Percentiles rank a stretch among this genome's conserved stretches.
Conservation (phyloP, 2,888 invertebrate species). For the Melinaea marsaeus region DNA sequence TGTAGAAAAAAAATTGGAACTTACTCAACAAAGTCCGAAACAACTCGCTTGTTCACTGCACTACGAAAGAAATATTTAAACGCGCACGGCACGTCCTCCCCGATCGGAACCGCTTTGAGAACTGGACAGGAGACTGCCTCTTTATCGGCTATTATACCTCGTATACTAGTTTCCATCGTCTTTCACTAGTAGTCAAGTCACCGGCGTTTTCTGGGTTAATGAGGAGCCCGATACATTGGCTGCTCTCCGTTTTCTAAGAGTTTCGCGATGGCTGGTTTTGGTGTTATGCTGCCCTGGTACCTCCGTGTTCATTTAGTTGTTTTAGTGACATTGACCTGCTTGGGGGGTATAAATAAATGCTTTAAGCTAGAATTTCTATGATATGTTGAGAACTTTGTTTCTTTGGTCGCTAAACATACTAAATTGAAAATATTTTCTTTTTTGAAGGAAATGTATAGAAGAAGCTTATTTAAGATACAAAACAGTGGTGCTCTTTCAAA, state of each 20-base stretch:
- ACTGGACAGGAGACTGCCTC: slow-evolving; percentile 36
- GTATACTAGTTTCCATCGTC: slow-evolving; percentile 72
- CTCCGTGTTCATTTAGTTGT: slow-evolving; percentile 20
- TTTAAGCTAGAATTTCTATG: too few relatives aligned
- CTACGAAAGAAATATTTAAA: slow-evolving; percentile 25
- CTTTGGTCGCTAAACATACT: too few relatives aligned
- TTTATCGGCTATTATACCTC: slow-evolving; percentile 66
- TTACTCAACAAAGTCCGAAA: slow-evolving; percentile 34
- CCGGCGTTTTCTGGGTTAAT: slow-evolving; percentile 74
- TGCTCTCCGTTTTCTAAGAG: slow-evolving; percentile 68
- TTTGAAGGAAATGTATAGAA: too few relatives aligned
- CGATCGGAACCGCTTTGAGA: slow-evolving; percentile 32
- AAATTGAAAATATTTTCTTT: too few relatives aligned
- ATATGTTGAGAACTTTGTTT: too few relatives aligned
- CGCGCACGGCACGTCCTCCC: slow-evolving; percentile 29
- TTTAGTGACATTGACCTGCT: slow-evolving; percentile 7
- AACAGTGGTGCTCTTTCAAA: too few relatives aligned
- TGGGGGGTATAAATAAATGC: too few relatives aligned
- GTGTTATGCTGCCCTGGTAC: slow-evolving; percentile 61
- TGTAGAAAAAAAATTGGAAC: slow-evolving; percentile 17
- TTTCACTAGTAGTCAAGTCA: slow-evolving; percentile 66
- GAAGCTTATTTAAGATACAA: too few relatives aligned
- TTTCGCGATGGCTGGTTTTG: slow-evolving; percentile 54
- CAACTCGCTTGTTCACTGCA: slow-evolving; percentile 35
- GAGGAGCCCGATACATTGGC: slow-evolving; percentile 59